Percentiles rank a stretch among this genome's conserved stretches.
Evolutionary conservation across 1,140 invertebrate species (phyloP).

Genomic region (Druon quercuslanigerum): DNA sequence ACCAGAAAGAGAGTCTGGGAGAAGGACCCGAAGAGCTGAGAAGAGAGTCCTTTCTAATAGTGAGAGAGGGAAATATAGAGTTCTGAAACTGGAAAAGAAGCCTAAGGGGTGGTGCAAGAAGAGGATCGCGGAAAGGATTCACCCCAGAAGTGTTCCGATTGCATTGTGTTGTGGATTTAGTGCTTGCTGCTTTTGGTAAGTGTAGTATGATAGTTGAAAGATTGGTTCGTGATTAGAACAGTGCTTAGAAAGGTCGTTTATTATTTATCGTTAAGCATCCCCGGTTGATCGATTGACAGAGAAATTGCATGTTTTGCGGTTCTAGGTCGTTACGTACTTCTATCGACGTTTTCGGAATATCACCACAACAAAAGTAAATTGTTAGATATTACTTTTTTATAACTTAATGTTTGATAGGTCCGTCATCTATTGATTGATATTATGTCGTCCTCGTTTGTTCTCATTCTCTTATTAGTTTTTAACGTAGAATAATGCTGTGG

Average conservation of each 20-base stretch:
- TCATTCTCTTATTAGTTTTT: too few relatives aligned
- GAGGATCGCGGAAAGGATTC: background rate
- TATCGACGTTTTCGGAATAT: background rate
- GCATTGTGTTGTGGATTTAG: conserved; percentile 23
- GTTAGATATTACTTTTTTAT: too few relatives aligned
- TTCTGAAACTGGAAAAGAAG: background rate
- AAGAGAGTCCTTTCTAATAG: conserved; percentile 12
- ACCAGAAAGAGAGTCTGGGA: background rate
- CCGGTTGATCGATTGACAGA: background rate
- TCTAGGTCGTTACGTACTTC: background rate
- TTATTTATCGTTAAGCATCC: background rate
- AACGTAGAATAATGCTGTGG: too few relatives aligned
- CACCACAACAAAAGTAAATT: too few relatives aligned
- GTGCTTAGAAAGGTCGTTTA: background rate
- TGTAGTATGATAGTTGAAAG: background rate
- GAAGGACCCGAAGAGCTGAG: background rate
- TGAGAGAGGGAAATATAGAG: conserved; percentile 22
- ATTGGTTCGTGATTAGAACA: conserved; percentile 1
- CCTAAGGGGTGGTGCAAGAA: conserved; percentile 43
- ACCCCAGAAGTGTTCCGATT: conserved; percentile 6
- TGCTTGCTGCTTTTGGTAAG: conserved; percentile 1
- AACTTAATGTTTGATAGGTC: too few relatives aligned
- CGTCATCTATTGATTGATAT: too few relatives aligned
- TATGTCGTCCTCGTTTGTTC: too few relatives aligned
- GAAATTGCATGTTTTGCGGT: conserved; percentile 5